Evolutionary conservation across 1,140 invertebrate species (phyloP).

Genomic region (Drosophila orena): DNA sequence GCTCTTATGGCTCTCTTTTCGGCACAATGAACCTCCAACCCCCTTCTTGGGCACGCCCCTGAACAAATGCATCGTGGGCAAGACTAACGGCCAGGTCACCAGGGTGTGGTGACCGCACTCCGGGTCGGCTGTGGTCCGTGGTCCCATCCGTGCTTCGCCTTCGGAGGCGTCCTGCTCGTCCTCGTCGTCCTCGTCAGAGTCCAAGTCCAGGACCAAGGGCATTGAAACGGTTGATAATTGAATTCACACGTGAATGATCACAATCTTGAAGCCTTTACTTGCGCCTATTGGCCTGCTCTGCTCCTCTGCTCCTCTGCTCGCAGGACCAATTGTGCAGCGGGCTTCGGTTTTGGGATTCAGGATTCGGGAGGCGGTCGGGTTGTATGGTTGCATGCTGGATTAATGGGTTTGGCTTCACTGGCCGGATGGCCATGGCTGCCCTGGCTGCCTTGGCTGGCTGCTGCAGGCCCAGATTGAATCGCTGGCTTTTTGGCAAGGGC

Average conservation of each 20-base stretch:
- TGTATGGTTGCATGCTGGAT: background rate
- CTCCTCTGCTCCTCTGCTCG: background rate
- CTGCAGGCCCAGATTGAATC: constrained; percentile 56
- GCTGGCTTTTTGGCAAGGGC: constrained; percentile 45
- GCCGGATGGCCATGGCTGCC: background rate
- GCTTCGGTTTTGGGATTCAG: background rate
- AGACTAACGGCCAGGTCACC: constrained; percentile 39
- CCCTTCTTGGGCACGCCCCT: constrained; percentile 23
- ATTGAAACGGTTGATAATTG: constrained; percentile 80
- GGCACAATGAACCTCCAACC: background rate
- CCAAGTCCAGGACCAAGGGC: constrained; percentile 18
- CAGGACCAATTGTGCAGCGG: background rate
- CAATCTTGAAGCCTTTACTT: constrained; percentile 74
- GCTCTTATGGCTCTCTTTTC: background rate
- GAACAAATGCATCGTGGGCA: constrained; percentile 19
- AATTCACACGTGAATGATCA: constrained; percentile 83
- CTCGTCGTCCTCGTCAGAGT: too few relatives aligned
- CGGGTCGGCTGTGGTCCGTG: background rate
- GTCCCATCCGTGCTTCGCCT: background rate
- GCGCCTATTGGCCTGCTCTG: constrained; percentile 27
- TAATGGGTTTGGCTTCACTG: background rate
- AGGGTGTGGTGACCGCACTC: constrained; percentile 1
- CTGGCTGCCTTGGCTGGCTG: background rate
- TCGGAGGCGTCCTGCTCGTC: background rate
- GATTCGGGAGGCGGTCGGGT: background rate